phyloP scores from a whole-genome alignment of 2,113 vertebrate species.

The Rhinopomastus cyanomelas region DNA sequence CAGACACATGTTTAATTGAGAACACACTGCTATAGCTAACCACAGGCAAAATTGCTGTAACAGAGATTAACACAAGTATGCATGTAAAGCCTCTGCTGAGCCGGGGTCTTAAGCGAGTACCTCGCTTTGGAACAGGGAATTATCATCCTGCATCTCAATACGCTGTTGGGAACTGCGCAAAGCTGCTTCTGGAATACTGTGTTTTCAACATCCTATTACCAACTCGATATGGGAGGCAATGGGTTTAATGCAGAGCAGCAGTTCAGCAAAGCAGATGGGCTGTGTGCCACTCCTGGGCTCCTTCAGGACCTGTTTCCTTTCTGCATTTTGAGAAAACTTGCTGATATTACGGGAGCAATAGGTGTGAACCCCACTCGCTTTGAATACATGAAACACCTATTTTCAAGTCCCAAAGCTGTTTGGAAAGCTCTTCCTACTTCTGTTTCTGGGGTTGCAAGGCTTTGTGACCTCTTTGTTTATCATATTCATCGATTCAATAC shows the following conservation, averaged over 20 bases:
- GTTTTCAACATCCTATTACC: slow-evolving; percentile 28
- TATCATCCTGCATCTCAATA: background rate
- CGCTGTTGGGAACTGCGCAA: background rate
- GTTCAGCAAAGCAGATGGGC: slow-evolving; percentile 29
- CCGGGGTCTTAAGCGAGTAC: background rate
- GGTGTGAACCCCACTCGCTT: background rate
- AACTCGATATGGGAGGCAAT: slow-evolving; percentile 4
- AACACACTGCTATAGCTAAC: slow-evolving; percentile 24
- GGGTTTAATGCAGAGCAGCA: slow-evolving; percentile 29
- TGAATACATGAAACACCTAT: background rate
- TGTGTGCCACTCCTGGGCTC: background rate
- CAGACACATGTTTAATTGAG: slow-evolving; percentile 23
- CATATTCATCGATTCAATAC: slow-evolving; percentile 12
- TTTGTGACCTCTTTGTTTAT: background rate
- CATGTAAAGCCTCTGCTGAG: slow-evolving; percentile 14
- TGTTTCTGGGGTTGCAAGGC: background rate
- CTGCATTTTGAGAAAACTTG: background rate
- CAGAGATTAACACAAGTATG: background rate
- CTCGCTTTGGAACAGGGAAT: background rate
- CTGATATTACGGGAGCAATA: slow-evolving; percentile 1
- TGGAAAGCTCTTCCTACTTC: background rate
- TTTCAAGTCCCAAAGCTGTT: background rate
- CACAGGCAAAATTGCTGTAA: slow-evolving; percentile 27
- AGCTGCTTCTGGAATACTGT: slow-evolving; percentile 12
- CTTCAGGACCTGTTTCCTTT: slow-evolving; percentile 18